phyloP scores from a whole-genome alignment of 2,888 invertebrate genomes.

The Athalia cordata region DNA sequence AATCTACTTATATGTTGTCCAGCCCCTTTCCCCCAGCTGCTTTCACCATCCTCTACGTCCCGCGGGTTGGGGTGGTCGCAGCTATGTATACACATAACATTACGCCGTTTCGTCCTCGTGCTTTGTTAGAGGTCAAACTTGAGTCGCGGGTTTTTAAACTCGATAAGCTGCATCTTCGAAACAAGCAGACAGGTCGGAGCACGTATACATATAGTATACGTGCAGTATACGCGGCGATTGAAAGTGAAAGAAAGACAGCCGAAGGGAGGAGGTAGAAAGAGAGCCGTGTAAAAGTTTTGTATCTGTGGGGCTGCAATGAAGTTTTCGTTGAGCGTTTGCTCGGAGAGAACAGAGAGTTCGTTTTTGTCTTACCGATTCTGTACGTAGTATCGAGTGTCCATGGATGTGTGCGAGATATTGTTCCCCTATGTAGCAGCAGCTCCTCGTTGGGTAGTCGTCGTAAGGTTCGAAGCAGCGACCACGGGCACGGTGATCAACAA shows the following conservation, averaged over 20 bases:
- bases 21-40: too few relatives aligned
- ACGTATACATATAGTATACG: background rate
- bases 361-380: too few relatives aligned
- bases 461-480: slow-evolving; percentile 28
- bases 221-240: background rate
- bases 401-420: slow-evolving; percentile 29
- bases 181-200: background rate
- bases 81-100: slow-evolving; percentile 4
- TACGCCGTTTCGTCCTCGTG: slow-evolving; percentile 29
- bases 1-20: background rate
- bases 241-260: slow-evolving; percentile 43
- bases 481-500: slow-evolving; percentile 42
- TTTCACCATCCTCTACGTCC: too few relatives aligned
- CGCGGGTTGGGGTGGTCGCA: slow-evolving; percentile 32
- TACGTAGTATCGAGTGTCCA: too few relatives aligned
- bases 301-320: slow-evolving; percentile 32
- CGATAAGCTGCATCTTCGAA: slow-evolving; percentile 35
- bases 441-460: too few relatives aligned
- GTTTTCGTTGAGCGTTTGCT: slow-evolving; percentile 35
- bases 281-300: background rate
- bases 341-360: background rate
- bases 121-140: slow-evolving; percentile 34
- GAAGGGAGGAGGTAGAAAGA: slow-evolving; percentile 3
- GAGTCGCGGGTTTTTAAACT: background rate
- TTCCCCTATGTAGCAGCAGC: background rate